Evolutionary conservation across 2,797 vertebrate genomes (phyloP), one percentile per base, ranked within the genome.

Genomic region (Eurystomus glaucurus): DNA sequence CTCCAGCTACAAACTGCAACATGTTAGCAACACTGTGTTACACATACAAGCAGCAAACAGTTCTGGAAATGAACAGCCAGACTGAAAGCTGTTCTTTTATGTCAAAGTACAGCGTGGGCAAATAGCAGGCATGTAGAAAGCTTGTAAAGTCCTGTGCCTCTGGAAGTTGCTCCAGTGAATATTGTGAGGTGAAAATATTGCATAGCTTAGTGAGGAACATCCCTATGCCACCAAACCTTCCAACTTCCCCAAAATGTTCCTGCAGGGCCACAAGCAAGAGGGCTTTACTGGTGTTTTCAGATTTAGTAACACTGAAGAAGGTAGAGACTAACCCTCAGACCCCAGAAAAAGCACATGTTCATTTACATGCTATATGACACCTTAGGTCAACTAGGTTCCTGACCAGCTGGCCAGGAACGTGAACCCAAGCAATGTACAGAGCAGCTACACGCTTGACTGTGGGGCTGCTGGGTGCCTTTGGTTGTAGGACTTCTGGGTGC

Each of bases 311-410:
- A 8, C 29, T 76, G 41, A 83, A 23, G 26, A 26, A 43, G 39
- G 23, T 13, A 29, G 29, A 70, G 29, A 21, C 11, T 28, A 28
- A 50, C 6, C 17, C 54, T 65, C 50, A 46, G 19, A 45, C 6
- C 14, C 8, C 33, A 33, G n/a, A 18, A 75, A 57, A 48, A 19
- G 16, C 41, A 16, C 1, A 4, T 19, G 10, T 4, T 80, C 6
- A 3, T 19, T 66, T 16, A 2, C 1, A 48, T 78, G 8, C 10
- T 45, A 0, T 9, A 12, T 14, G 31, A 50, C 10, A 19, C 4
- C 26, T 54, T 9, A 9, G 13, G 16, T 39, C 19, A 75, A 58
- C 25, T 17, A 11, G 16, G 9, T 35, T 75, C 60, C 61, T 86
- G 57, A 54, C 15, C 75, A 43, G 22, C 39, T 79, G 80, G 19